These are phyloP conservation scores for Mycetomoellerius zeteki DNA, from an alignment of 1,140 invertebrate species.

Conservation along the genomic window DNA sequence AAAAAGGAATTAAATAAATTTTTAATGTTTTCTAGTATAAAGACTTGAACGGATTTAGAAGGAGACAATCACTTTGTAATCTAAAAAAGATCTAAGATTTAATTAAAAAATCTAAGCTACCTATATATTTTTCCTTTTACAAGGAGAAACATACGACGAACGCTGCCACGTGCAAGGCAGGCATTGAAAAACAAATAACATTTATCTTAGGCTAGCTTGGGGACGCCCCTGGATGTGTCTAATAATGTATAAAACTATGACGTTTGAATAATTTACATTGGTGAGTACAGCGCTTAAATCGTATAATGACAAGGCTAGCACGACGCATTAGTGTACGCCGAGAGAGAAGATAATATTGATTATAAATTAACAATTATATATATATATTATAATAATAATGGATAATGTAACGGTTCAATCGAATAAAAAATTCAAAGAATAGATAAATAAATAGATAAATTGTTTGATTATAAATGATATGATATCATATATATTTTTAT, in stretches of 20 bases:
- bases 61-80: neutral
- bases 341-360: conserved; percentile 59
- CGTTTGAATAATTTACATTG: conserved; percentile 65
- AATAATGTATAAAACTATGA: conserved; percentile 40
- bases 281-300: conserved; percentile 57
- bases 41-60: neutral
- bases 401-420: too few species aligned
- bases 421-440: too few species aligned
- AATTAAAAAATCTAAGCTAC: conserved; percentile 18
- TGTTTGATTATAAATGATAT: neutral
- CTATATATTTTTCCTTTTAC: conserved; percentile 32
- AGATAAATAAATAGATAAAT: too few species aligned
- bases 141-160: conserved; percentile 42
- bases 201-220: conserved; percentile 78
- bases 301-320: conserved; percentile 66
- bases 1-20: neutral
- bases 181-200: conserved; percentile 73
- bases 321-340: conserved; percentile 59
- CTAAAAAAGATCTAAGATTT: conserved; percentile 7
- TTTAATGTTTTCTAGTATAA: neutral
- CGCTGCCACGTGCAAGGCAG: conserved; percentile 78
- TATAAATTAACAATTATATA: neutral
- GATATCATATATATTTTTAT: neutral
- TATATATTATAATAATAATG: too few species aligned
- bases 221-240: conserved; percentile 80